Evolutionary conservation across 1,140 invertebrate genomes (phyloP), one percentile per base, ranked within the genome.

Genomic region (Musca vetustissima): DNA sequence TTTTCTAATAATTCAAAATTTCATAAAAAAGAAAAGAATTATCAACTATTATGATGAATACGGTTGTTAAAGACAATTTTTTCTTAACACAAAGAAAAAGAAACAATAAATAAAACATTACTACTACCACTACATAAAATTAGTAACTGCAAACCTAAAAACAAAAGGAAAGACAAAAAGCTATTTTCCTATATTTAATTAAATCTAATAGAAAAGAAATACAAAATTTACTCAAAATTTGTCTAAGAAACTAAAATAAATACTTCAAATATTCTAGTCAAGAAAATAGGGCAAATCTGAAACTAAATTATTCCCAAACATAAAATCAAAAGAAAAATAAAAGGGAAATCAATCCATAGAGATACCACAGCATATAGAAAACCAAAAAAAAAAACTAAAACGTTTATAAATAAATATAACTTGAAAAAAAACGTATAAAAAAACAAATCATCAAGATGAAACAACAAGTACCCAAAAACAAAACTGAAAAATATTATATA

Each of bases 61-160:
- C 28, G 57, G 28, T 61, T 61, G 25, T 61, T 36, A 36, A 61
- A 32, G 25, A 61, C 57, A 61, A 61, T 61, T 61, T 61, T 43
- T 43, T 43, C 7, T 11, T 9, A n/a, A 14, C 36, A 61, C 36
- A 36, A 36, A 36, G 17, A 36, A 61, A 61, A 19, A 61, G 11
- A 36, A 61, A 61, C 11, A 4, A 55, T 8, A 36, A 36, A 36
- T 8, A 36, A 28, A n/a, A 59, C 28, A 59, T 59, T 59, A 28
- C 25, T 28, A 15, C 13, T 28, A 32, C n/a, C n/a, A n/a, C n/a
- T n/a, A n/a, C 15, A 36, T 36, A 61, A 61, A 61, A 28, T 55
- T 28, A 28, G 14, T 25, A n/a, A 36, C 28, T 15, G 28, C 24
- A 57, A 59, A 59, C 55, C 15, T 32, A 61, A 8, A 8, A 28